Conservation (phyloP, 2,113 vertebrate species). For the Erythrocercus mccallii region DNA sequence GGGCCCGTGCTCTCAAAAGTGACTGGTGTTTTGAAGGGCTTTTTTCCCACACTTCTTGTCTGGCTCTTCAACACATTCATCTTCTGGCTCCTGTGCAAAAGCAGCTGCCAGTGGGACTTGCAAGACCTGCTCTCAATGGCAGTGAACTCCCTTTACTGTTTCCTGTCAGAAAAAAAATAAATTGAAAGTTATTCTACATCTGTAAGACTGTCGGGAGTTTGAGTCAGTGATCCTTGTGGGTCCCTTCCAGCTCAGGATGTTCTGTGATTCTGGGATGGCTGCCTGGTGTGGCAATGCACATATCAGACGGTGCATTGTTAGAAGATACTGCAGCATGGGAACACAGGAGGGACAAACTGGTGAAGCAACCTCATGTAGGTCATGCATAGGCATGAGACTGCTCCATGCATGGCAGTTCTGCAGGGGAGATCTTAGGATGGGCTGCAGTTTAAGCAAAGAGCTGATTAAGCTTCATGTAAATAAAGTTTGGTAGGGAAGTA, state of each 20-base stretch:
- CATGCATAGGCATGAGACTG: not conserved
- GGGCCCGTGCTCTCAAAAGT: not conserved
- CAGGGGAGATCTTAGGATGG: not conserved
- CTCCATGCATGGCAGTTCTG: not conserved
- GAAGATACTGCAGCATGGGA: not conserved
- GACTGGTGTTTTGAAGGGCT: not conserved
- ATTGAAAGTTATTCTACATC: not conserved
- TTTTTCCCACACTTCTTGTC: rapidly evolving
- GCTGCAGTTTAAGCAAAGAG: not conserved
- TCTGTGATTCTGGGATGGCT: not conserved
- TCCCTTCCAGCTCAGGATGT: not conserved
- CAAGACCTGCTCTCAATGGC: not conserved
- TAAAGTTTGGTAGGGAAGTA: not conserved
- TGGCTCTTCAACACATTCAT: not conserved
- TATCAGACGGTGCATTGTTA: not conserved
- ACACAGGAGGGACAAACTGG: not conserved
- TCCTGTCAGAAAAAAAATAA: not conserved
- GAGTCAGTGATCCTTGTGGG: not conserved
- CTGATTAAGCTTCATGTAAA: not conserved
- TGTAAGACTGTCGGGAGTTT: not conserved
- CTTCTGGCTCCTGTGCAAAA: not conserved
- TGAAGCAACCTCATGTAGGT: not conserved
- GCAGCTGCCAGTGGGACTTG: not conserved
- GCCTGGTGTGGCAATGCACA: not conserved
- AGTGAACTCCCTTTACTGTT: not conserved